These are phyloP conservation scores for Bombus haemorrhoidalis DNA, from an alignment of 1,140 invertebrate species.

Conservation along the genomic window DNA sequence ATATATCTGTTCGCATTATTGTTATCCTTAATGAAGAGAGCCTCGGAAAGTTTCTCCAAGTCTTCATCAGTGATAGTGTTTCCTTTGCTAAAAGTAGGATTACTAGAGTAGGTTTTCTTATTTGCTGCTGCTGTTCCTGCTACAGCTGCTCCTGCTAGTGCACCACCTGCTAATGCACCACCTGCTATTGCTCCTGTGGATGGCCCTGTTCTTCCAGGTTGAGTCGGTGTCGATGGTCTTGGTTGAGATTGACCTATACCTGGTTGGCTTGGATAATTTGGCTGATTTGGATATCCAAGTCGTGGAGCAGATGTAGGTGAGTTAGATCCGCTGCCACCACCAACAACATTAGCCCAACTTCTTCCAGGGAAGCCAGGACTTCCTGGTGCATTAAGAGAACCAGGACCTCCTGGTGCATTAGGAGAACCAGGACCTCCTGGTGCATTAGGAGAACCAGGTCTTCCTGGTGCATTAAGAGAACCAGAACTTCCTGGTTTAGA, in stretches of 20 bases:
- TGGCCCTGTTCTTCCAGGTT: constrained; percentile 43
- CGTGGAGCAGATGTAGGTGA: constrained; percentile 64
- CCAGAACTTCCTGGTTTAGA: constrained; percentile 28
- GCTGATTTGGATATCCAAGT: constrained; percentile 41
- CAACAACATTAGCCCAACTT: constrained; percentile 74
- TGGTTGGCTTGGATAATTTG: constrained; percentile 10
- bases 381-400: not conserved
- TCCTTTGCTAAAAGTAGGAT: constrained; percentile 78
- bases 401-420: constrained; percentile 15
- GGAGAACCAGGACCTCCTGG: not conserved
- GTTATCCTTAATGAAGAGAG: constrained; percentile 87
- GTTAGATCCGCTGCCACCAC: constrained; percentile 53
- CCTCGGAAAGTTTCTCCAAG: constrained; percentile 87
- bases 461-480: no score
- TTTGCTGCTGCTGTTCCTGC: constrained; percentile 37
- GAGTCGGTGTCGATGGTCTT: constrained; percentile 6
- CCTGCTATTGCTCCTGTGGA: constrained; percentile 49
- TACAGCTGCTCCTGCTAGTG: constrained; percentile 2
- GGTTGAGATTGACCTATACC: constrained; percentile 22
- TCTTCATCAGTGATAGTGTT: constrained; percentile 84
- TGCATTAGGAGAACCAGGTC: not conserved
- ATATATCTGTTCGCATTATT: constrained; percentile 88
- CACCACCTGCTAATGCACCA: constrained; percentile 44
- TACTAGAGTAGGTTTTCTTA: constrained; percentile 68
- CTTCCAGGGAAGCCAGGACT: constrained; percentile 5